Percentiles rank a stretch among this genome's conserved stretches.
Evolutionary conservation across 2,888 invertebrate species (phyloP).

Genomic region (Oeneis ivallda): DNA sequence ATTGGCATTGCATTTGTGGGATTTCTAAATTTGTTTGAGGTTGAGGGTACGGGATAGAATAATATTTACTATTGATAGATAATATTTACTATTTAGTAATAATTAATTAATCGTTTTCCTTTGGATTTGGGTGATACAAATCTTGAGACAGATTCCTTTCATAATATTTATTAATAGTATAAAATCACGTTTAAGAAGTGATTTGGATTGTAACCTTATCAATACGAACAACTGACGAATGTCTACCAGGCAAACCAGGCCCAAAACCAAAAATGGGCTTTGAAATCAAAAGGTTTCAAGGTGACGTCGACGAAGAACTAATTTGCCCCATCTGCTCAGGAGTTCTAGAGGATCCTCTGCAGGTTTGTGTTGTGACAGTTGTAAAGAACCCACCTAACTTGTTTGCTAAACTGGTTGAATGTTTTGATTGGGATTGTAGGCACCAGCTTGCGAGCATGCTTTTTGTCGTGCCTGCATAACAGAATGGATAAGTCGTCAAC

Average conservation of each 20-base stretch:
- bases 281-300: conserved; percentile 96
- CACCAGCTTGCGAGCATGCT: conserved; percentile 97
- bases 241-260: conserved; percentile 26
- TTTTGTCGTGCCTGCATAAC: conserved; percentile 97
- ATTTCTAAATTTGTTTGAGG: too few relatives aligned
- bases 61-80: too few relatives aligned
- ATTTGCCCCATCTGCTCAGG: conserved; percentile 98
- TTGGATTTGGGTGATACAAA: conserved; percentile 46
- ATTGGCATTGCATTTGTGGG: too few relatives aligned
- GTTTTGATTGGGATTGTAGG: conserved; percentile 77
- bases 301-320: conserved; percentile 97
- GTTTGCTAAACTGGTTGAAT: neutral
- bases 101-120: conserved; percentile 40
- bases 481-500: conserved; percentile 96
- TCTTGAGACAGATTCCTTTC: conserved; percentile 27
- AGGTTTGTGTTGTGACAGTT: conserved; percentile 80
- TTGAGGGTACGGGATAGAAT: too few relatives aligned
- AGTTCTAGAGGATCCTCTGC: conserved; percentile 96
- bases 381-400: neutral
- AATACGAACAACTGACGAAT: conserved; percentile 28
- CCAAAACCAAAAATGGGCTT: conserved; percentile 89
- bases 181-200: neutral
- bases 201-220: conserved; percentile 16
- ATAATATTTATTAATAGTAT: conserved; percentile 10
- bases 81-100: conserved; percentile 47